Evolutionary conservation across 2,797 vertebrate species (phyloP), one percentile per base, ranked within the genome.

Genomic region (Gymnothorax javanicus): DNA sequence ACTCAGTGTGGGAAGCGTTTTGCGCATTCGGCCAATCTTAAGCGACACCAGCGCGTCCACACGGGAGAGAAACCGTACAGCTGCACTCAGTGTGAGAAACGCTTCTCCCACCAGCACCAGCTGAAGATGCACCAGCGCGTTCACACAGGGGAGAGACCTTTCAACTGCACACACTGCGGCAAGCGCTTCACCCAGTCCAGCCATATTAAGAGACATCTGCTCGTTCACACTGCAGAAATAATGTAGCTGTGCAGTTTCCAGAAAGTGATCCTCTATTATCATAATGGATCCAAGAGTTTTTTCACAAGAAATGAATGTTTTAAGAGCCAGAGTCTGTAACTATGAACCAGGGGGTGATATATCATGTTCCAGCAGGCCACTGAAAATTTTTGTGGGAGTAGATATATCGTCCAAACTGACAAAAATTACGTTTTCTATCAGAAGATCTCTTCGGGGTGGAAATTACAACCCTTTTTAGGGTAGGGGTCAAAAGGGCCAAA

Each of bases 31-130:
- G 86, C 86, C 25, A 91, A 93, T 86, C 91, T 93, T 5, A 90
- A 90, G n/a, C 89, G 92, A 71, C 92, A 93, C 0, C 89, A 92
- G 88, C 89, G 92, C 0, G 86, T 90, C 0, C 92, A 92, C 89
- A 91, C 92, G 0, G 92, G 91, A 6, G 93, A 93, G 89, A 93
- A 91, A 75, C 93, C 93, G 0, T 93, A 91, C 87, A 90, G 89
- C 89, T 94, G 93, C 2, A 2, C 60, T 57, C 91, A 91, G 85
- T 94, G 93, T 0, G 93, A 92, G 7, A 94, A 93, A 86, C 91
- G 88, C 58, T 94, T 94, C 0, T 87, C 86, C 56, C 86, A 87
- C 25, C 86, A 87, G 83, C 86, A 87, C 23, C 86, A 87, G 23
- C 82, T 87, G 13, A 87, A 87, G 33, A 87, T 87, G 83, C 86